These are phyloP conservation scores for Raja brachyura DNA, from an alignment of 2,113 vertebrate species.

Conservation along the genomic window DNA sequence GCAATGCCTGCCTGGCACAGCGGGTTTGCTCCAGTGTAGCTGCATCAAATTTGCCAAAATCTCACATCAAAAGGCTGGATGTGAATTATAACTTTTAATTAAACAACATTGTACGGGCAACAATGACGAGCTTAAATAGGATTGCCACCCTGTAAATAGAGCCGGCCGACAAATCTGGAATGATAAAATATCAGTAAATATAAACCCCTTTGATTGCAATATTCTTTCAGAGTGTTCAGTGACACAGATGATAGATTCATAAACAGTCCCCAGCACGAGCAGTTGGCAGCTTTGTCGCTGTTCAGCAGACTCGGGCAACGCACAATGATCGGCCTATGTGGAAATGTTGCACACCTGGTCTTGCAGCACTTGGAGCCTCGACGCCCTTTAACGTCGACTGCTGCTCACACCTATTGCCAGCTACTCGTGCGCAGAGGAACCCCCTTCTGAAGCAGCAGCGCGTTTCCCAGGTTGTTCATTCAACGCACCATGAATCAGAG, in stretches of 20 bases:
- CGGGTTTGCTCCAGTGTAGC: neutral
- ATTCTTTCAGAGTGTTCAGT: conserved; percentile 33
- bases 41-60: conserved; percentile 10
- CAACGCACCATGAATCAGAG: conserved; percentile 48
- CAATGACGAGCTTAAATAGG: conserved; percentile 28
- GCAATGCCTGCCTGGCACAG: neutral
- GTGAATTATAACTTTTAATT: conserved; percentile 32
- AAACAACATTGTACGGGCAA: neutral
- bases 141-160: neutral
- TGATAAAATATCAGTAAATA: conserved; percentile 31
- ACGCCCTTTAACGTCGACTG: neutral
- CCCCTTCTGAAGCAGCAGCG: conserved; percentile 52
- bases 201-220: conserved; percentile 35
- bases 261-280: conserved; percentile 31
- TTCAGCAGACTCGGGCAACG: conserved; percentile 3
- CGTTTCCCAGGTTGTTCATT: conserved; percentile 53
- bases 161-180: conserved; percentile 18
- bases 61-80: neutral
- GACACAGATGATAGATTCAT: conserved; percentile 37
- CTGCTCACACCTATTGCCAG: conserved; percentile 42
- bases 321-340: conserved; percentile 27
- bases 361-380: neutral
- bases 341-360: neutral
- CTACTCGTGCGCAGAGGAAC: conserved; percentile 50
- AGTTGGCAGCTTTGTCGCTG: neutral